Conservation (phyloP, 2,113 vertebrate species). For the Chiloscyllium plagiosum region DNA sequence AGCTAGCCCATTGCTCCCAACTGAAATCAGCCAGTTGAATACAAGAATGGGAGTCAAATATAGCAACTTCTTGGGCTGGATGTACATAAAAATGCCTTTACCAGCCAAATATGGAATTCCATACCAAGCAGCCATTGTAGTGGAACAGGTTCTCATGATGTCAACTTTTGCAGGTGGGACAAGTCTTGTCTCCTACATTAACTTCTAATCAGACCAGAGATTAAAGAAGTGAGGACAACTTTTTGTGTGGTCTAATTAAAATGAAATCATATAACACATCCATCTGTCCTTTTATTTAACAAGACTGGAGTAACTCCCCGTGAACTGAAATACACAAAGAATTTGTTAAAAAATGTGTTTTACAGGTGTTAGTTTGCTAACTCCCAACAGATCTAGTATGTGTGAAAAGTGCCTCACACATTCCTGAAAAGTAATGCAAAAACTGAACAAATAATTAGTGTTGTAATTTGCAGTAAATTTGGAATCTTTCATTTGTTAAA, state of each 20-base stretch:
- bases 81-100: not conserved
- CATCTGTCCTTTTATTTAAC: constrained; percentile 35
- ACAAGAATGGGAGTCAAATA: not conserved
- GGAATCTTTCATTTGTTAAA: constrained; percentile 31
- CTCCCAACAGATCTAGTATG: constrained; percentile 15
- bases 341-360: constrained; percentile 36
- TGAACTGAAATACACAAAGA: constrained; percentile 31
- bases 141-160: not conserved
- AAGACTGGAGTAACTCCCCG: constrained; percentile 34
- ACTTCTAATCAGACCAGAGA: not conserved
- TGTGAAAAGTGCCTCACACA: constrained; percentile 36
- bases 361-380: constrained; percentile 38
- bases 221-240: not conserved
- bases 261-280: constrained; percentile 21
- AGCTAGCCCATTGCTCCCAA: not conserved
- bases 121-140: not conserved
- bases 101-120: not conserved
- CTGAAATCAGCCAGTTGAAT: not conserved
- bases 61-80: not conserved
- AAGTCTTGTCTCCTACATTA: not conserved
- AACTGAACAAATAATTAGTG: constrained; percentile 34
- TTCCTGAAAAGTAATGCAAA: constrained; percentile 33
- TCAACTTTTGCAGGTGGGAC: not conserved
- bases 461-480: constrained; percentile 37
- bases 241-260: constrained; percentile 25